Evolutionary conservation across 2,797 vertebrate genomes (phyloP).

Genomic region (Neomorphus geoffroyi): DNA sequence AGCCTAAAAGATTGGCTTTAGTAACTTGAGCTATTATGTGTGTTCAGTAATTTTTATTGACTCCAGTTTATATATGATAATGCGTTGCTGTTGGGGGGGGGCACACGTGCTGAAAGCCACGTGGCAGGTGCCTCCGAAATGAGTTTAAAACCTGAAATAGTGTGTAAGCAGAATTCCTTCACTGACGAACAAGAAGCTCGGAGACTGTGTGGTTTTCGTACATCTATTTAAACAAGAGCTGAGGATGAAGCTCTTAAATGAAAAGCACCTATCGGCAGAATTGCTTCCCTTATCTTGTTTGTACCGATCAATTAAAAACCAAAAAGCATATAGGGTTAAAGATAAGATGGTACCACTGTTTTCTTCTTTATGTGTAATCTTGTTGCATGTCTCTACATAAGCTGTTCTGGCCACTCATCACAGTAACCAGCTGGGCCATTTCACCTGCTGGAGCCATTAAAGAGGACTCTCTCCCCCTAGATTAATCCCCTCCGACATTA

Average conservation of each 20-base stretch:
- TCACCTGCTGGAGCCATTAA: constrained; percentile 98
- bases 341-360: constrained; percentile 76
- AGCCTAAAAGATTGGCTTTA: background rate
- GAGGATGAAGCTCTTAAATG: background rate
- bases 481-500: constrained; percentile 89
- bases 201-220: constrained; percentile 24
- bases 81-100: background rate
- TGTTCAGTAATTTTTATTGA: background rate
- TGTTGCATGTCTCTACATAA: constrained; percentile 86
- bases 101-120: background rate
- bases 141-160: constrained; percentile 19
- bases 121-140: background rate
- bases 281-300: constrained; percentile 55
- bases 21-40: background rate
- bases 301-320: constrained; percentile 63
- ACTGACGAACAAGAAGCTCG: constrained; percentile 58
- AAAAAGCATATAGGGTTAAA: constrained; percentile 59
- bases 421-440: constrained; percentile 99
- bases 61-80: background rate
- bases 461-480: constrained; percentile 87
- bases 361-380: constrained; percentile 79
- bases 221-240: constrained; percentile 35
- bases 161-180: constrained; percentile 72
- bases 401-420: constrained; percentile 97
- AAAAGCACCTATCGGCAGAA: constrained; percentile 20